Conservation (phyloP, 1,140 invertebrate genomes). For the Apis florea region DNA sequence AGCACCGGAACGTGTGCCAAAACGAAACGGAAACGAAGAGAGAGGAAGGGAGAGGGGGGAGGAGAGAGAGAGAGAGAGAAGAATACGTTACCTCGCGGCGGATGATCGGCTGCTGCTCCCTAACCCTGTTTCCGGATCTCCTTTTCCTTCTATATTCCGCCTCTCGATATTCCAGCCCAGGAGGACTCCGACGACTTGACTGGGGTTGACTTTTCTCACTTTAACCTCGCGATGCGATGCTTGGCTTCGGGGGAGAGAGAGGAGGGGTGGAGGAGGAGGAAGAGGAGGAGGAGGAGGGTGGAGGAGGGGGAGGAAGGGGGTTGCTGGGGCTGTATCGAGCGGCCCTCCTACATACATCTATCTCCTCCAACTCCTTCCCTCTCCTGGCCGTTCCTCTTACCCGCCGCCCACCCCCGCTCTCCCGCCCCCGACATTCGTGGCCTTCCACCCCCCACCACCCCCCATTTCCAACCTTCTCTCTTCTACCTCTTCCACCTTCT, state of each 20-base stretch:
- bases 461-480: constrained; percentile 67
- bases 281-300: no score
- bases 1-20: not conserved
- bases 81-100: constrained; percentile 4
- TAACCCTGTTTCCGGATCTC: constrained; percentile 38
- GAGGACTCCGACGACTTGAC: constrained; percentile 75
- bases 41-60: not conserved
- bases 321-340: constrained; percentile 81
- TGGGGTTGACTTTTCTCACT: constrained; percentile 80
- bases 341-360: constrained; percentile 81
- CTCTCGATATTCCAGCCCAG: constrained; percentile 69
- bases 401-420: constrained; percentile 68
- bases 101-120: constrained; percentile 33
- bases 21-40: not conserved
- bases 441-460: constrained; percentile 73
- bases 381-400: constrained; percentile 67
- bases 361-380: constrained; percentile 78
- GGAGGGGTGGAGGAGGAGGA: constrained; percentile 68
- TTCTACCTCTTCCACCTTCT: constrained; percentile 71
- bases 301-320: no score
- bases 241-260: constrained; percentile 73
- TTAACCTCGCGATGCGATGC: constrained; percentile 80
- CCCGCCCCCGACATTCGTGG: constrained; percentile 76
- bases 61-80: no score
- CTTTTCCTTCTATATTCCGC: not conserved